phyloP scores from a whole-genome alignment of 2,797 vertebrate species.

The Galago senegalensis region DNA sequence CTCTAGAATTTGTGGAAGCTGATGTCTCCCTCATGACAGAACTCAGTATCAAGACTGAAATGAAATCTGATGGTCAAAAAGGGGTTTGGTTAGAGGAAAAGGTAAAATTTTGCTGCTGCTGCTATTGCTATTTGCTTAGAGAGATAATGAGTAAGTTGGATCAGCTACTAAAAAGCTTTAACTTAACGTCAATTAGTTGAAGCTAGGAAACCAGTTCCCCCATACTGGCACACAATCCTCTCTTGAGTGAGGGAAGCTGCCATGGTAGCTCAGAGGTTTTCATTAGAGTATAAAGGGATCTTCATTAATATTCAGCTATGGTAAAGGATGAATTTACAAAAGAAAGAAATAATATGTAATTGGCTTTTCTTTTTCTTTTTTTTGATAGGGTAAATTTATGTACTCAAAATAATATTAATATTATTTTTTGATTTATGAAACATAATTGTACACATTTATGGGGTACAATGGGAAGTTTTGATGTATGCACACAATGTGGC shows the following conservation, averaged over 20 bases:
- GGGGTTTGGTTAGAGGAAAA: not conserved
- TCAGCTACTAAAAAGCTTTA: not conserved
- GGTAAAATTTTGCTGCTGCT: not conserved
- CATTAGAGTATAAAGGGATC: not conserved
- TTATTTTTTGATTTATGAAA: not conserved
- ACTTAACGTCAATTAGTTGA: not conserved
- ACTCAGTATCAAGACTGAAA: not conserved
- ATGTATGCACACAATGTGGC: not conserved
- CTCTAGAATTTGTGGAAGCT: not conserved
- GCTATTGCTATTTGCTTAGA: not conserved
- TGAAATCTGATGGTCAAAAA: constrained; percentile 37
- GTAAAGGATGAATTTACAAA: not conserved
- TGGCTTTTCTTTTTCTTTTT: not conserved
- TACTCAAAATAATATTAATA: not conserved
- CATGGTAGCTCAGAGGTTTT: not conserved
- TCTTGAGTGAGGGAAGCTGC: not conserved
- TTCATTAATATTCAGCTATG: not conserved
- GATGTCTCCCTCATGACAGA: not conserved
- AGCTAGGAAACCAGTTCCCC: not conserved
- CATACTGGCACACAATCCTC: not conserved
- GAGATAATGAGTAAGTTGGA: not conserved
- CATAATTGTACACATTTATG: not conserved
- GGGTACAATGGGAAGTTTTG: not conserved
- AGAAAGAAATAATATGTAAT: not conserved
- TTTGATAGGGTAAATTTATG: not conserved